Base-by-base conservation (phyloP, 2,888 invertebrate species). In the Drosophila ustulata region DNA sequence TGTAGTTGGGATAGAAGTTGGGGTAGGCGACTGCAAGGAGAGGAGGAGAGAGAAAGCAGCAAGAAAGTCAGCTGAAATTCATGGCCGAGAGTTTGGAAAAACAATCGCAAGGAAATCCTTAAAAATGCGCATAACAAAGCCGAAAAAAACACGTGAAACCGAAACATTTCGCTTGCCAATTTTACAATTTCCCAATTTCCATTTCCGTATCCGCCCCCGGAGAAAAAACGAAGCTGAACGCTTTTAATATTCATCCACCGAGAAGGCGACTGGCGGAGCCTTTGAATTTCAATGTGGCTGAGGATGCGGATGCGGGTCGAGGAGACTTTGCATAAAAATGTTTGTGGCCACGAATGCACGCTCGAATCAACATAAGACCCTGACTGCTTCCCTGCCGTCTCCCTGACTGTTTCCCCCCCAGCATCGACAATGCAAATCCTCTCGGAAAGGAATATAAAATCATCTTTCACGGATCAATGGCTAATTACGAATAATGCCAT, bases 1-100 rank as follows among this genome's bases (percentile, higher is more conserved):
- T 95, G 90, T 95, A 95, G 66, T 94, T 94, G 9, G 95, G 96
- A 89, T 95, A 95, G 51, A 96, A 93, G 72, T 95, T 94, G 34
- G 95, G 95, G 90, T 95, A 95, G 45, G 95, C 95, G 91, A 95
- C 94, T 95, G 92, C 4, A 26, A 18, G 30, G 41, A 32, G n/a
- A 4, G 8, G 23, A 18, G 30, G 41, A 32, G n/a, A 4, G 8
- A 43, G 6, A 45, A 18, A 18, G 18, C 18, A 18, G 18, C 28
- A 11, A 43, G 34, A 50, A 63, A 26, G 55, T 41, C 28, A 32
- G 68, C 46, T 64, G 50, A 65, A 78, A 80, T 86, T 74, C 77
- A 77, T 76, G 59, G 64, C 45, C 7, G 39, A n/a, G 32, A 25
- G 50, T 26, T 26, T 50, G 64, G 47, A 52, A 66, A 64, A 78